Percentiles rank a stretch among this genome's conserved stretches.
These are phyloP conservation scores for Epizoanthus ramosus DNA, from an alignment of 92 coral and sea anemone genomes.

Conservation along the genomic window DNA sequence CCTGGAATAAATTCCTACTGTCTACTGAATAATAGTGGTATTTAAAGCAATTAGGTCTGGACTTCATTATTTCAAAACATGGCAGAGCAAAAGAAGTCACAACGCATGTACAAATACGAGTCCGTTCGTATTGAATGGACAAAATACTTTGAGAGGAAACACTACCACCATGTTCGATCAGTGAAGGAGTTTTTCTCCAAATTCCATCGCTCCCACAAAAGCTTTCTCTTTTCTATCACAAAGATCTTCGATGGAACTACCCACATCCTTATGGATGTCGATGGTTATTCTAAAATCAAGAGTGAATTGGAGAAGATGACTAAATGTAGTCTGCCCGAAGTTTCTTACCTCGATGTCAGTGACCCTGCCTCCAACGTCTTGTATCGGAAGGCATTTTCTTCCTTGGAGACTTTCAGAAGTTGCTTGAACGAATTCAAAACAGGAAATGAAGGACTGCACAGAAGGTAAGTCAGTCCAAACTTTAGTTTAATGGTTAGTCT, in stretches of 20 bases:
- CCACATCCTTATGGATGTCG: conserved; percentile 13
- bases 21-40: too few species aligned
- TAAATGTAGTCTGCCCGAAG: background rate
- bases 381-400: conserved; percentile 21
- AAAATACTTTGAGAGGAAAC: conserved; percentile 32
- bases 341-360: background rate
- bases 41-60: too few species aligned
- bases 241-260: conserved; percentile 40
- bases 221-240: conserved; percentile 32
- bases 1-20: too few species aligned
- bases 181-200: conserved; percentile 26
- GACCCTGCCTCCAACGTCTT: background rate
- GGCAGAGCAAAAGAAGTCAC: background rate
- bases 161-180: background rate
- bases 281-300: conserved; percentile 27
- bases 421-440: background rate
- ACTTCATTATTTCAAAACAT: background rate
- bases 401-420: conserved; percentile 6
- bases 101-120: conserved; percentile 52
- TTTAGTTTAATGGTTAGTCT: background rate
- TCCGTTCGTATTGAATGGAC: conserved; percentile 47
- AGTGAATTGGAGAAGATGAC: conserved; percentile 30
- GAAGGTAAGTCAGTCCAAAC: conserved; percentile 3
- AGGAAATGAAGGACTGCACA: conserved; percentile 12
- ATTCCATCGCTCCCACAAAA: conserved; percentile 26